Evolutionary conservation across 2,113 vertebrate species (phyloP).

Genomic region (Noctilio leporinus): DNA sequence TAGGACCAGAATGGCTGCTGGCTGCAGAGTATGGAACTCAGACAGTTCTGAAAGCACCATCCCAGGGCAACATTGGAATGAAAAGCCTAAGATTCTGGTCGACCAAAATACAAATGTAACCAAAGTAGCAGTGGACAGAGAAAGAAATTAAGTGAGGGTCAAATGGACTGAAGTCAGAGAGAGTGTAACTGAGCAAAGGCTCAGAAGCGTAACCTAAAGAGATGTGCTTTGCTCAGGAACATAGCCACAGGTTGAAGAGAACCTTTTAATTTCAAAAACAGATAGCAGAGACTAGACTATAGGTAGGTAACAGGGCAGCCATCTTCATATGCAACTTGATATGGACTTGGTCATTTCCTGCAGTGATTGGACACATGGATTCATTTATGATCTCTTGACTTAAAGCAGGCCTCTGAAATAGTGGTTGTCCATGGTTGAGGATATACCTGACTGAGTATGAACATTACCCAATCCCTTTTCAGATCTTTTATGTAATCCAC

Average conservation of each 20-base stretch:
- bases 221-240: background rate
- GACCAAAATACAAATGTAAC: background rate
- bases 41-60: background rate
- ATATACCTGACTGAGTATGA: background rate
- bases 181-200: background rate
- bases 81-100: background rate
- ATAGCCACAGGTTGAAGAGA: background rate
- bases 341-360: background rate
- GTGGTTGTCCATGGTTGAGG: background rate
- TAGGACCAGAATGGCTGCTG: background rate
- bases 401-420: background rate
- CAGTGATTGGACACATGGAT: background rate
- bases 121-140: background rate
- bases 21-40: background rate
- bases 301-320: background rate
- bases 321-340: background rate
- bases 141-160: background rate
- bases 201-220: background rate
- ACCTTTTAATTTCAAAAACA: background rate
- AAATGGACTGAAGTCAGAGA: background rate
- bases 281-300: background rate
- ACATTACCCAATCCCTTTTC: background rate
- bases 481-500: background rate
- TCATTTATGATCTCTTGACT: background rate
- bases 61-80: background rate